Percentiles rank a stretch among this genome's conserved stretches.
Conservation (phyloP, 2,113 vertebrate genomes). For the Dromiciops gliroides region DNA sequence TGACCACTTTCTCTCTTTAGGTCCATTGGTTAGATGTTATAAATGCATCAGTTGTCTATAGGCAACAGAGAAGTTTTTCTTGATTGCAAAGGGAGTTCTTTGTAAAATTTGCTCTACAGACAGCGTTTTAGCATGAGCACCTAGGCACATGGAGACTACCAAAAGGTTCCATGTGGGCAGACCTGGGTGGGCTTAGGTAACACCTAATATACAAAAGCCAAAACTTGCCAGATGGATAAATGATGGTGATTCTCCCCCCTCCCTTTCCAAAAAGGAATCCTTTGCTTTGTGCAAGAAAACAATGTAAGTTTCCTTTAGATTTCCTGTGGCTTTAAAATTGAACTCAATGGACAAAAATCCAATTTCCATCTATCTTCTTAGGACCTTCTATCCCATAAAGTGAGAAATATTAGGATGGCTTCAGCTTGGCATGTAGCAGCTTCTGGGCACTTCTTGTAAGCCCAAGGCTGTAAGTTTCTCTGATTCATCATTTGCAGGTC, state of each 20-base stretch:
- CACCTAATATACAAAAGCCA: not conserved
- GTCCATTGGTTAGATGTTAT: not conserved
- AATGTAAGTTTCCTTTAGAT: not conserved
- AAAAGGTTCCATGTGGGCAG: not conserved
- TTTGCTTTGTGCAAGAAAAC: not conserved
- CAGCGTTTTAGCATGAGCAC: not conserved
- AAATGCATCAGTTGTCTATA: not conserved
- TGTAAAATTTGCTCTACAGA: not conserved
- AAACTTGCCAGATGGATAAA: not conserved
- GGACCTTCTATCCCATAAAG: not conserved
- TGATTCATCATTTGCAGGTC: not conserved
- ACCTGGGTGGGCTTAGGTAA: not conserved
- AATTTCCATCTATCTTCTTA: not conserved
- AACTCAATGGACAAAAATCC: not conserved
- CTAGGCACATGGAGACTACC: not conserved
- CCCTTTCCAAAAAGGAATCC: not conserved
- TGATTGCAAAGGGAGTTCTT: not conserved
- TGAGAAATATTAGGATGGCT: not conserved
- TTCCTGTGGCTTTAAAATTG: not conserved
- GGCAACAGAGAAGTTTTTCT: not conserved
- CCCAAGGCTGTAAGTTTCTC: not conserved
- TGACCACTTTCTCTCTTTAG: not conserved
- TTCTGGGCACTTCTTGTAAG: not conserved
- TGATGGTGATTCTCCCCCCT: not conserved
- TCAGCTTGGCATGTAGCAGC: not conserved